Evolutionary conservation across 2,113 vertebrate genomes (phyloP).

Genomic region (Malurus alboscapulatus): DNA sequence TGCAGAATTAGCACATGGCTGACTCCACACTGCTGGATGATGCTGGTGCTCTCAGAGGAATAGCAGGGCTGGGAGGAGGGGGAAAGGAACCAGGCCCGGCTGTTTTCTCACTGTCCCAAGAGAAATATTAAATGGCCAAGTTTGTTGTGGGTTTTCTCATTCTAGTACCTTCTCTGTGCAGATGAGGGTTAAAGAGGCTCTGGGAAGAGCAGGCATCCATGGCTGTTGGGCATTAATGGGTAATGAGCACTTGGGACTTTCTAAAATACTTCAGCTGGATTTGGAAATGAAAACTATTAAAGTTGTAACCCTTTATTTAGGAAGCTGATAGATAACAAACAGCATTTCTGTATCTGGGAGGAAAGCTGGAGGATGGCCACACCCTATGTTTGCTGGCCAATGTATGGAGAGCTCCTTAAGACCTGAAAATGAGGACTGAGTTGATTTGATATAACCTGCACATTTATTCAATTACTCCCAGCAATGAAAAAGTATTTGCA

Average conservation of each 20-base stretch:
- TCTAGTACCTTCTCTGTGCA: neutral
- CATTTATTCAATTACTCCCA: constrained; percentile 39
- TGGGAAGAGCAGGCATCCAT: constrained; percentile 50
- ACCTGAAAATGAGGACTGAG: constrained; percentile 26
- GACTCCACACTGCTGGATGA: neutral
- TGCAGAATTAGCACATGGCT: constrained; percentile 27
- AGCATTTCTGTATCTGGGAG: constrained; percentile 15
- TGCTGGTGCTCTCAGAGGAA: neutral
- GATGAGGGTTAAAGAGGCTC: constrained; percentile 22
- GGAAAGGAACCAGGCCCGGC: fast-evolving
- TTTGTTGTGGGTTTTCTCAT: neutral
- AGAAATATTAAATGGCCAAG: neutral
- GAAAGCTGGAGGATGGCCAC: constrained; percentile 27
- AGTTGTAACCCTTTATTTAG: constrained; percentile 41
- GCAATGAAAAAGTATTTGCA: constrained; percentile 14
- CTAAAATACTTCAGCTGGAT: constrained; percentile 60
- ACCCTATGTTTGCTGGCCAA: constrained; percentile 4
- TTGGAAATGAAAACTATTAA: constrained; percentile 60
- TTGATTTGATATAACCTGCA: constrained; percentile 50
- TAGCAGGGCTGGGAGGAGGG: neutral
- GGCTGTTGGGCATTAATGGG: constrained; percentile 45
- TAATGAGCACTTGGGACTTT: constrained; percentile 22
- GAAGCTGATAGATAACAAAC: constrained; percentile 31
- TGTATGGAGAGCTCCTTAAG: constrained; percentile 30
- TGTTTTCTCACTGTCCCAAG: neutral